Evolutionary conservation across 2,113 vertebrate species (phyloP), one percentile per base, ranked within the genome.

Genomic region (Perccottus glenii): DNA sequence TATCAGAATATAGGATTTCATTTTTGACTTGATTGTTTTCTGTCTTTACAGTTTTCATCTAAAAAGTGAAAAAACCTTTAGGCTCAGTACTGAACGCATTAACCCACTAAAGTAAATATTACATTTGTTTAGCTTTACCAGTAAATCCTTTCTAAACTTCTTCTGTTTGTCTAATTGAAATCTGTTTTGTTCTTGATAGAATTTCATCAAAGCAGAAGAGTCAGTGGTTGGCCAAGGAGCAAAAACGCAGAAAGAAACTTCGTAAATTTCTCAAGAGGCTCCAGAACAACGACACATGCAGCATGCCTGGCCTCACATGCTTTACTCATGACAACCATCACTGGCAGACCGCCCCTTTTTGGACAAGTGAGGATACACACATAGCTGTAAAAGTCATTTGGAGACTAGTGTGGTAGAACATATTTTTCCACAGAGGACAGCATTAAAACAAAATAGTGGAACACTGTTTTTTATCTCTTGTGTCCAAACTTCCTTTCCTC

Each of bases 261-360:
- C 94, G 96, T 10, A 98, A 98, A 80, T 92, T 99, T 73, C 94
- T 99, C 0, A 98, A 97, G 78, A 93, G 96, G 7, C 93, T 98
- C 19, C 96, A 94, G 63, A 98, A 97, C 74, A 96, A 98, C 0
- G 96, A 99, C 87, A 98, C 97, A 0, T 99, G 97, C 91, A 99
- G 97, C 84, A 98, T 98, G 96, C 97, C 97, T 0, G 97, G 97
- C 10, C 95, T 99, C 58, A 99, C 97, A 3, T 99, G 97, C 90
- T 99, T 99, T 87, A 98, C 96, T n/a, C 97, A 99, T 0, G 95
- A 99, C 92, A 99, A 98, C 93, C 96, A 98, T 61, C 97, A 99
- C 90, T 99, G 97, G 97, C 96, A 98, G 85, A 98, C 96, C 0
- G 95, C 96, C 43, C 97, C 97, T 33, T 94, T 96, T 68, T 99